Base-by-base conservation (phyloP, 35 echinoderm and acorn worm genomes). In the Antedon bifida region DNA sequence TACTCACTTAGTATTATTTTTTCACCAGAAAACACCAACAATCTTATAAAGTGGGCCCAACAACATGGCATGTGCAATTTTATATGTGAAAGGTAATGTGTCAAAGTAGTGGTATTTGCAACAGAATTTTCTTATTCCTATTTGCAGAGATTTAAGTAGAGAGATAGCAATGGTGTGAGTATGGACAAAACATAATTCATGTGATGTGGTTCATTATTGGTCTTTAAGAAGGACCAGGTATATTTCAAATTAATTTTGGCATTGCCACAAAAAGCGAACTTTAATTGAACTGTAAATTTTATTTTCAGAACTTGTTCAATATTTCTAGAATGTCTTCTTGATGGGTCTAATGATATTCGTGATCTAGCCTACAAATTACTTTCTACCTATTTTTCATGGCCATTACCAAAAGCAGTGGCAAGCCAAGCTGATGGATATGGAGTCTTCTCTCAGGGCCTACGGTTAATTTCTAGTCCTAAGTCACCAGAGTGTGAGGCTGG, bases 391-490 rank as follows among this genome's bases (percentile, higher is more conserved):
- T 99, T 88, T 45, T 91, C 95, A n/a, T 88, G 89, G 82, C 81
- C 89, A 2, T 83, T 97, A 14, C 93, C 77, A 30, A 39, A 83
- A 31, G 82, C 86, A 13, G 10, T 11, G 12, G 78, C 85, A 46
- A 86, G 88, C 0, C 78, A 83, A 46, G 46, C 86, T 11, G 83
- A 79, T 30, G 32, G 78, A 28, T 82, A 86, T 0, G 84, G 92
- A 35, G 82, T 97, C 64, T 35, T 97, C 0, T 86, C 85, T 38
- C 64, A 76, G 14, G 90, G 87, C 26, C 30, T 92, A 77, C 86
- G 90, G 74, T 85, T 97, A 23, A 83, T 92, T 19, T 86, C 83
- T 80, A 92, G 90, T 82, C 94, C 94, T 32, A 92, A 91, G 45
- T 35, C 86, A 28, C 87, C 87, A 31, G 87, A 92, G 74, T 89